Base-by-base conservation (phyloP, 2,888 invertebrate species). In the Nymphalis c-album region DNA sequence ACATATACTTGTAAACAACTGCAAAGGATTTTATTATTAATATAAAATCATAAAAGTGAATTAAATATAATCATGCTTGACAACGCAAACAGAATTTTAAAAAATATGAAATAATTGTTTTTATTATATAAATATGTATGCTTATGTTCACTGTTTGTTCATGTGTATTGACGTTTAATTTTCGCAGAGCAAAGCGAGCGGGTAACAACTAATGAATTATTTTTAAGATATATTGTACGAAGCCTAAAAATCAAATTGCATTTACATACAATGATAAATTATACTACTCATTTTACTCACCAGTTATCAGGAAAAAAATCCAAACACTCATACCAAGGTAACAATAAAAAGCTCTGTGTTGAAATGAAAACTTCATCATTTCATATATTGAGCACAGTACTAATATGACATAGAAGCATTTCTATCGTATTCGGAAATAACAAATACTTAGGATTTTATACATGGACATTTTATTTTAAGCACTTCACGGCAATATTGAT, bases 1-100 rank as follows among this genome's bases (percentile, higher is more conserved):
- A 94, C 84, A 95, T 95, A 77, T 95, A 97, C 82, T 96, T 96
- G 84, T 96, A 97, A 93, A 96, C 95, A 64, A 96, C 95, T 95
- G 81, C 57, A 89, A 85, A 63, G 46, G 10, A 64, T 57, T 31
- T 40, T 16, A 35, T 20, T 58, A 35, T 58, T 40, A 13, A 40
- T 40, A 13, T 40, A 40, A 40, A 13, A 13, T 40, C 40, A 40
- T 40, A 40, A 2, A 40, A 40, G 10, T 13, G 10, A 31, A 31
- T 31, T 31, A 31, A 22, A 22, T 22, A 22, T 22, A 1, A 22
- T 22, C 22, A 2, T 22, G 26, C 26, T 31, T 31, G 26, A 31
- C 26, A 31, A 31, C 6, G 26, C 26, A 6, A 31, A 31, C 26
- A 31, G 26, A 31, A 31, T 31, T 31, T 6, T 6, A 31, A 5